Conservation (phyloP, 2,797 vertebrate genomes). For the Anas bahamensis region DNA sequence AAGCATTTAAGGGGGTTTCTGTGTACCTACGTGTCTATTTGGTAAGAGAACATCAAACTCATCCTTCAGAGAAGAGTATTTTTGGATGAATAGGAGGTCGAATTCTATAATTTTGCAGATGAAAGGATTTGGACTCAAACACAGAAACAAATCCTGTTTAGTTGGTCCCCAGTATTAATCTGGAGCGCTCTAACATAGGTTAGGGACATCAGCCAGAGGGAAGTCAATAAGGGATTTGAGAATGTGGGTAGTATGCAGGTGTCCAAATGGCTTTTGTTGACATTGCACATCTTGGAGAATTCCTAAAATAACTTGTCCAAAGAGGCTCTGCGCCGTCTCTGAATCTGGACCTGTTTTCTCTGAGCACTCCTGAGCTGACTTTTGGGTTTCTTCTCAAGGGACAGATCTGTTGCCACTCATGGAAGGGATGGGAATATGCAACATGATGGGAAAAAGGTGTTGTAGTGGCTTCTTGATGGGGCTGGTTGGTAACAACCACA, state of each 20-base stretch:
- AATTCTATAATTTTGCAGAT: neutral
- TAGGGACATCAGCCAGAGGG: neutral
- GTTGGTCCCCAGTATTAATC: rapidly evolving
- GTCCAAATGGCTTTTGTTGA: neutral
- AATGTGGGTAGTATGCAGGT: neutral
- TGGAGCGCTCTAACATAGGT: neutral
- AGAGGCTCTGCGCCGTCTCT: neutral
- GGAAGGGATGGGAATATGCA: neutral
- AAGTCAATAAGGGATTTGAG: neutral
- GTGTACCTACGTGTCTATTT: neutral
- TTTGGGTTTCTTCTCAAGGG: neutral
- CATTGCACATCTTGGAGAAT: no score
- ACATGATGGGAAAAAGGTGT: neutral
- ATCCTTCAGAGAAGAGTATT: neutral
- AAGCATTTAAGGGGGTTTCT: neutral
- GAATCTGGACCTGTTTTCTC: neutral
- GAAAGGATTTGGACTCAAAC: neutral
- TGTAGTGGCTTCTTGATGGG: neutral
- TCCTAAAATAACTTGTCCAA: rapidly evolving
- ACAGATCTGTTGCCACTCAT: neutral
- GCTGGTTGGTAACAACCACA: neutral
- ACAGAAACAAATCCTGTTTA: neutral
- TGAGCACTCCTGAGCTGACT: neutral
- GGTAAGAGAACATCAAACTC: neutral
- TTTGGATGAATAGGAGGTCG: neutral